A percentile compares a stretch with the other conserved stretches of the same genome.
Conservation (phyloP, 2,888 invertebrate genomes). For the Laspeyria flexula region DNA sequence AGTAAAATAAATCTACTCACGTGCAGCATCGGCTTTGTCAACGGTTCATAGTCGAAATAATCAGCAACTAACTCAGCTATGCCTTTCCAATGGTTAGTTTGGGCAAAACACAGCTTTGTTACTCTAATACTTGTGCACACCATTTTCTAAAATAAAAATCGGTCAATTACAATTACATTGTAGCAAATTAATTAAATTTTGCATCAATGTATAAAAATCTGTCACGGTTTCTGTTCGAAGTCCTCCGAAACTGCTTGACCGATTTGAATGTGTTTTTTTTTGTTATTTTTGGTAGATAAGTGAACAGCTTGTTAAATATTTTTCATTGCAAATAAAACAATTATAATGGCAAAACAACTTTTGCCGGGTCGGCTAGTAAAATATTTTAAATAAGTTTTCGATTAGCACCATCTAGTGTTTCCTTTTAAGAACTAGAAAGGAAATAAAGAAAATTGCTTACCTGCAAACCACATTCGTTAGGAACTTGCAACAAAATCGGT, state of each 20-base stretch:
- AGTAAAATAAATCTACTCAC: slow-evolving; percentile 89
- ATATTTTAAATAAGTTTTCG: too few relatives aligned
- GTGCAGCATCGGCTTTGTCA: slow-evolving; percentile 87
- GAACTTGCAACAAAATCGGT: slow-evolving; percentile 89
- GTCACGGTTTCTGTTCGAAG: too few relatives aligned
- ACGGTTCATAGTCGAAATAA: slow-evolving; percentile 90
- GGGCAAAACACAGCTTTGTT: slow-evolving; percentile 90
- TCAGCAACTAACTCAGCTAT: slow-evolving; percentile 91
- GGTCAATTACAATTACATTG: too few relatives aligned
- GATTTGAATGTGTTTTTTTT: too few relatives aligned
- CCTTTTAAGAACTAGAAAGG: slow-evolving; percentile 16
- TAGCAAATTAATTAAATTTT: too few relatives aligned
- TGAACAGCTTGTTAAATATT: too few relatives aligned
- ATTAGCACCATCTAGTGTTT: slow-evolving; percentile 11
- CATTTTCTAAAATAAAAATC: slow-evolving; percentile 90
- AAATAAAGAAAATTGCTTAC: slow-evolving; percentile 65
- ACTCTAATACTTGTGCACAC: slow-evolving; percentile 94
- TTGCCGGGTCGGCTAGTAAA: too few relatives aligned
- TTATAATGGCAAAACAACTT: too few relatives aligned
- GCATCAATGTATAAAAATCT: too few relatives aligned
- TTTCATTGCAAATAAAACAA: too few relatives aligned
- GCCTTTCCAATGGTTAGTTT: slow-evolving; percentile 90
- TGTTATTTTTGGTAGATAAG: too few relatives aligned
- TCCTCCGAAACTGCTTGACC: too few relatives aligned
- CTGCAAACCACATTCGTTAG: slow-evolving; percentile 92